A percentile compares a stretch with the other conserved stretches of the same genome.
phyloP scores from a whole-genome alignment of 2,797 vertebrate species.

The Sphaeramia orbicularis region DNA sequence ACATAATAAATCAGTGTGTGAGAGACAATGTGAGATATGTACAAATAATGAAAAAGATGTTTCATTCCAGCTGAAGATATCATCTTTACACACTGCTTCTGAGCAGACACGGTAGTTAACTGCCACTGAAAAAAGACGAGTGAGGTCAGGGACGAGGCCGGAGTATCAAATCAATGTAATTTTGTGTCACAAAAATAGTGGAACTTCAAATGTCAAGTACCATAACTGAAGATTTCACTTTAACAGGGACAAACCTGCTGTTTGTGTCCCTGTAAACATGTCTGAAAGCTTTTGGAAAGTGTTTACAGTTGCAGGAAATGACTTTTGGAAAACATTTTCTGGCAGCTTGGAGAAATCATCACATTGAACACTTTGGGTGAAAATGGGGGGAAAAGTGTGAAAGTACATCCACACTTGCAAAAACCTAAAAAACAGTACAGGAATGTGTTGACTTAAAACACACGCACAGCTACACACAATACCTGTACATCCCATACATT shows the following conservation, averaged over 20 bases:
- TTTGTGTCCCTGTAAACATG: conserved; percentile 1
- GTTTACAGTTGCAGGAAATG: conserved; percentile 26
- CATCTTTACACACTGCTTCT: conserved; percentile 1
- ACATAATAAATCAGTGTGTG: too few species aligned
- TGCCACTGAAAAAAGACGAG: conserved; percentile 6
- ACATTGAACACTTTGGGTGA: conserved; percentile 2
- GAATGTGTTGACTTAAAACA: not conserved
- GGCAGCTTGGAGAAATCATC: not conserved
- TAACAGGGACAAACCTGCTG: conserved; percentile 14
- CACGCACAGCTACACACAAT: too few species aligned
- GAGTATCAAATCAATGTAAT: conserved; percentile 35
- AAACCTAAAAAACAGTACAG: too few species aligned
- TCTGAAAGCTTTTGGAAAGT: conserved; percentile 21
- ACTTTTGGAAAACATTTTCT: conserved; percentile 28
- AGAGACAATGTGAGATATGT: not conserved
- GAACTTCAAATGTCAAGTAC: conserved; percentile 35
- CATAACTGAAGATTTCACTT: conserved; percentile 16
- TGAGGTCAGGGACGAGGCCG: conserved; percentile 2
- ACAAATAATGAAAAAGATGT: not conserved
- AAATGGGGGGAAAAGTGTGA: conserved; percentile 3
- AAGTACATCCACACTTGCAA: not conserved
- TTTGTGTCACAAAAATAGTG: conserved; percentile 33
- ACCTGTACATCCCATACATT: too few species aligned
- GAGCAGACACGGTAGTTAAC: not conserved
- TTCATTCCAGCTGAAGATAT: conserved; percentile 10